Evolutionary conservation across 2,797 vertebrate genomes (phyloP).

Genomic region (Mycteria americana): DNA sequence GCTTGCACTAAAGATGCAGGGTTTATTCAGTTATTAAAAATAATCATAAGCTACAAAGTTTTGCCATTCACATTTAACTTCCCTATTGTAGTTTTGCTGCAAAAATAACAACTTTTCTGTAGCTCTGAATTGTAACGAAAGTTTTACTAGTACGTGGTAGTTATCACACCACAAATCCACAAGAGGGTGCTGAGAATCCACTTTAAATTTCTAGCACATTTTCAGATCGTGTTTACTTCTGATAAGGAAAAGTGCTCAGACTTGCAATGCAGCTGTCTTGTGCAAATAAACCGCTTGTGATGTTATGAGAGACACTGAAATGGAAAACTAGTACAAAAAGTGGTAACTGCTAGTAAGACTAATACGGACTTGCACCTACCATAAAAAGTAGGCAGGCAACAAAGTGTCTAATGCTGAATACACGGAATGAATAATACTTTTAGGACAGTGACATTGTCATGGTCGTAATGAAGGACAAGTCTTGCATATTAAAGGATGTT

Average conservation of each 20-base stretch:
- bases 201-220: background rate
- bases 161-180: background rate
- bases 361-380: background rate
- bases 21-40: background rate
- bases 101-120: background rate
- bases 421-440: background rate
- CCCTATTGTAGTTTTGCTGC: background rate
- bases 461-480: background rate
- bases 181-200: conserved; percentile 40
- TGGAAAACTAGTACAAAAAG: background rate
- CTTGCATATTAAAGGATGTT: background rate
- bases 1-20: background rate
- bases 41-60: background rate
- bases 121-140: background rate
- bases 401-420: background rate
- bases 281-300: background rate
- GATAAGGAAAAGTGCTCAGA: background rate
- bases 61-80: background rate
- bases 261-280: background rate
- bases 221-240: background rate
- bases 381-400: background rate
- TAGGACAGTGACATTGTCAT: background rate
- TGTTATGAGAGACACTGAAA: background rate
- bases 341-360: background rate
- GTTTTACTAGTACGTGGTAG: background rate